phyloP scores from a whole-genome alignment of 2,888 invertebrate genomes.

The Ophion costatus region DNA sequence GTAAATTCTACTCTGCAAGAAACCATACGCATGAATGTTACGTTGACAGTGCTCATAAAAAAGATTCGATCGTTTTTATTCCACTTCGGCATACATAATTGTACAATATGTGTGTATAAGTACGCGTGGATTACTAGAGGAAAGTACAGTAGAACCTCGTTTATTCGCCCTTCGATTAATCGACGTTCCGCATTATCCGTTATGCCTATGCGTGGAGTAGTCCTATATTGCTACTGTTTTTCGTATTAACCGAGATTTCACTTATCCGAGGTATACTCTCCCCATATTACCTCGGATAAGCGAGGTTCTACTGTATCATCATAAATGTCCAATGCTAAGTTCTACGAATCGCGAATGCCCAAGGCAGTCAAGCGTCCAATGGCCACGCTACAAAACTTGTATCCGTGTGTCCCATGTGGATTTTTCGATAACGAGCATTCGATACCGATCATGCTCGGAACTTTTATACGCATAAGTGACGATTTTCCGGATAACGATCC shows the following conservation, averaged over 20 bases:
- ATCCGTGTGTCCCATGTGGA: conserved; percentile 4
- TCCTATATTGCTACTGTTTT: no score
- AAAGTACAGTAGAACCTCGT: no score
- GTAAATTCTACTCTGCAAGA: neutral
- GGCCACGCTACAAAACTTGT: neutral
- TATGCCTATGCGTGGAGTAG: no score
- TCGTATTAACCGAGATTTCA: no score
- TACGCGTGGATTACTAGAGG: conserved; percentile 23
- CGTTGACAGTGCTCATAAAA: conserved; percentile 19
- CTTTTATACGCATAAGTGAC: conserved; percentile 25
- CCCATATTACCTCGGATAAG: no score
- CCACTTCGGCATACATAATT: conserved; percentile 46
- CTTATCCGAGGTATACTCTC: no score
- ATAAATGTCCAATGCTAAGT: conserved; percentile 39
- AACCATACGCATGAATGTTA: neutral
- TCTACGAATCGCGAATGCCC: conserved; percentile 25
- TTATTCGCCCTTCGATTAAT: no score
- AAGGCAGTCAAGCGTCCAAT: conserved; percentile 34
- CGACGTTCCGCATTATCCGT: no score
- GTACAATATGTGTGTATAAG: conserved; percentile 34
- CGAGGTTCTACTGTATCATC: no score
- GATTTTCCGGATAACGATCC: conserved; percentile 44
- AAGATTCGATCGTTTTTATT: conserved; percentile 48
- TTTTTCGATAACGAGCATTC: neutral
- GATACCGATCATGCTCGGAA: conserved; percentile 30